Conservation (phyloP, 2,888 invertebrate species). For the Eupithecia insigniata region DNA sequence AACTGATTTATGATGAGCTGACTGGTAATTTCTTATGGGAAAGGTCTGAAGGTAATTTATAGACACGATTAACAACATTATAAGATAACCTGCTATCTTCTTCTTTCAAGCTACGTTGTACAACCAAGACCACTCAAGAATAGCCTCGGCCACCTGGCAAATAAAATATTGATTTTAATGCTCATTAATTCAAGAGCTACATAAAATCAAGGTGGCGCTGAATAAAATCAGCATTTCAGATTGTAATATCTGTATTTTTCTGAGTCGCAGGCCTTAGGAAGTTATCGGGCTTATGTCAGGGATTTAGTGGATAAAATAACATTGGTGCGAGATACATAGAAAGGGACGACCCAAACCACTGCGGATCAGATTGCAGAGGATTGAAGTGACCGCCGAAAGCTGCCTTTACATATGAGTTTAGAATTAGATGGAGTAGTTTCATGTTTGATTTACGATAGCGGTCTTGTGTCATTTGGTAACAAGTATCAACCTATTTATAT, state of each 20-base stretch:
- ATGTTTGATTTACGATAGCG: conserved; percentile 26
- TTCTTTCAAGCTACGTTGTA: not conserved
- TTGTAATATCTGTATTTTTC: conserved; percentile 43
- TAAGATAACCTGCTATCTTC: not conserved
- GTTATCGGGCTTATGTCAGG: conserved; percentile 35
- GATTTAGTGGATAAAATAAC: conserved; percentile 37
- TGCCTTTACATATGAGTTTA: conserved; percentile 19
- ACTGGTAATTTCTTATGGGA: not conserved
- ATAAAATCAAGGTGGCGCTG: conserved; percentile 31
- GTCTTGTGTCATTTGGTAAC: conserved; percentile 8
- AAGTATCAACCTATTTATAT: not conserved
- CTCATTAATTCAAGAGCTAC: conserved; percentile 32
- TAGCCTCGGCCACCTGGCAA: conserved; percentile 16
- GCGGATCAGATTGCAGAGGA: conserved; percentile 36
- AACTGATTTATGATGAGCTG: conserved; percentile 21
- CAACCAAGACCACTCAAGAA: conserved; percentile 9
- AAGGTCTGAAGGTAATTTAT: conserved; percentile 6
- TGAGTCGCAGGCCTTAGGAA: conserved; percentile 26
- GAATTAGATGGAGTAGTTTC: conserved; percentile 22
- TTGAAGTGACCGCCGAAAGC: conserved; percentile 31
- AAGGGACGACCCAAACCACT: conserved; percentile 36
- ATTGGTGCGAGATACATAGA: conserved; percentile 35
- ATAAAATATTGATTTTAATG: conserved; percentile 28
- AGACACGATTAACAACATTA: conserved; percentile 6
- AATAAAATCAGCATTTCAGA: conserved; percentile 40